Conservation (phyloP, 2,797 vertebrate genomes). For the Hippopotamyrus pictus region DNA sequence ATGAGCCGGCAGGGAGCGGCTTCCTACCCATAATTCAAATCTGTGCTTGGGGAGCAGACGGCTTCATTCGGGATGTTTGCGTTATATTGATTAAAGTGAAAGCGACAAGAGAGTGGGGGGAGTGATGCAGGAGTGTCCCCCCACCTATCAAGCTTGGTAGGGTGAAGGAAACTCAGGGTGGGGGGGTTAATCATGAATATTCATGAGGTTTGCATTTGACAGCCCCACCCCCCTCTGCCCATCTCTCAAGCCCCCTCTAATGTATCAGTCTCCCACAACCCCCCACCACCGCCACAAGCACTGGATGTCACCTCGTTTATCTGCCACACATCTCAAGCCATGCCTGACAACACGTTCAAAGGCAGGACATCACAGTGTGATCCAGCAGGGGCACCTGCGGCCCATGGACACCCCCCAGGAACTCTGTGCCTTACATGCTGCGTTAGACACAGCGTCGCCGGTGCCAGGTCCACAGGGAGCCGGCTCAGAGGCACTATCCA, state of each 20-base stretch:
- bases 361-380: not conserved
- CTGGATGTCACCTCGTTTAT: not conserved
- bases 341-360: not conserved
- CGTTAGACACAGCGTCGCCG: not conserved
- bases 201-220: constrained; percentile 48
- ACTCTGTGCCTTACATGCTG: not conserved
- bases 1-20: not conserved
- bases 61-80: not conserved
- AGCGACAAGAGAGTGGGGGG: not conserved
- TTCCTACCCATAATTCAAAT: not conserved
- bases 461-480: constrained; percentile 26
- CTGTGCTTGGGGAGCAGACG: not conserved
- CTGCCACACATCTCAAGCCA: not conserved
- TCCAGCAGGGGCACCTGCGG: not conserved
- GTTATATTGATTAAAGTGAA: not conserved
- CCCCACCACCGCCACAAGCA: not conserved
- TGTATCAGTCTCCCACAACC: not conserved
- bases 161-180: constrained; percentile 26
- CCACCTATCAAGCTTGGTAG: constrained; percentile 17
- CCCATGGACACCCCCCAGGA: not conserved
- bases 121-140: not conserved
- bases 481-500: constrained; percentile 5
- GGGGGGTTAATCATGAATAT: constrained; percentile 28
- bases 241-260: not conserved
- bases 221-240: not conserved